These are phyloP conservation scores for Etheostoma perlongum DNA, from an alignment of 2,797 vertebrate species.

Conservation along the genomic window DNA sequence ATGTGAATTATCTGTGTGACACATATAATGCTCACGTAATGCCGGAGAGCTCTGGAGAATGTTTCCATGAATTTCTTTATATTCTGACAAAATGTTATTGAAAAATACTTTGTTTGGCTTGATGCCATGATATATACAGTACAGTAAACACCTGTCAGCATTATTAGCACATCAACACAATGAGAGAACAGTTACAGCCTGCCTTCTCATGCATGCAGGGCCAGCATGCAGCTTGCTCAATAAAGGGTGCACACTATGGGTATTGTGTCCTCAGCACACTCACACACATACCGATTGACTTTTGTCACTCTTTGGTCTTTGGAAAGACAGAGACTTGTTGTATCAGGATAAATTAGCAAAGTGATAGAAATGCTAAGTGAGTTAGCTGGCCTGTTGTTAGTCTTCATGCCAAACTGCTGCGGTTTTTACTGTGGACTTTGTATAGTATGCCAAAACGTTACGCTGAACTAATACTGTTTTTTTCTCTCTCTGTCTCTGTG, in stretches of 20 bases:
- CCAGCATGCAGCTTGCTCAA: slow-evolving; percentile 33
- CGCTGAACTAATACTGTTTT: background rate
- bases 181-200: slow-evolving; percentile 6
- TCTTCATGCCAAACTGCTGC: background rate
- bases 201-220: slow-evolving; percentile 22
- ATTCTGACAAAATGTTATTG: slow-evolving; percentile 1
- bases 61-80: background rate
- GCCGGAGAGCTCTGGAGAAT: background rate
- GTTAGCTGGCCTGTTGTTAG: slow-evolving; percentile 16
- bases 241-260: slow-evolving; percentile 49
- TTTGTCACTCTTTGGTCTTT: slow-evolving; percentile 59
- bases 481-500: background rate
- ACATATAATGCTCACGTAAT: background rate
- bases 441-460: background rate
- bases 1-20: slow-evolving; percentile 13
- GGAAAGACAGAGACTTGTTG: slow-evolving; percentile 59
- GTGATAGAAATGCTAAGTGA: slow-evolving; percentile 45
- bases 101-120: slow-evolving; percentile 4
- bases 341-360: slow-evolving; percentile 52
- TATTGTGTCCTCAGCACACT: slow-evolving; percentile 56
- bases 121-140: slow-evolving; percentile 7
- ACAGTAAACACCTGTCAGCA: slow-evolving; percentile 12
- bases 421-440: slow-evolving; percentile 14
- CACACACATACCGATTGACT: slow-evolving; percentile 43
- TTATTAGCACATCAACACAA: slow-evolving; percentile 1